Evolutionary conservation across 2,888 invertebrate species (phyloP), one percentile per base, ranked within the genome.

Genomic region (Allophyes oxyacanthae): DNA sequence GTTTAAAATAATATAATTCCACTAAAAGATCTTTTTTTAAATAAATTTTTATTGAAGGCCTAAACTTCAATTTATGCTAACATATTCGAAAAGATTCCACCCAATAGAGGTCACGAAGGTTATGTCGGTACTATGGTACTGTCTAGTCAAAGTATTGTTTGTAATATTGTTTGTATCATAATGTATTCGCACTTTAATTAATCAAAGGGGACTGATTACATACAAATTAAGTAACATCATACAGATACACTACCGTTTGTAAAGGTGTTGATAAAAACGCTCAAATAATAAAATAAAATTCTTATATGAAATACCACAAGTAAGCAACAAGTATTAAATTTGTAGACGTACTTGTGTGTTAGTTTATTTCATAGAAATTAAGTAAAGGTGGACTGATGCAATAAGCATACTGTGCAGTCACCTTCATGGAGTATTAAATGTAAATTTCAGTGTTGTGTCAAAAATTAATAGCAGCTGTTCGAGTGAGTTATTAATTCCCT

Each of bases 111-210:
- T 84, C 85, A 82, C 72, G 78, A 82, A 83, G 85, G 86, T 86
- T 79, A 85, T 81, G 88, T 84, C 90, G 89, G 88, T 89, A 89
- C 90, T 87, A 84, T 82, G 87, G 91, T 91, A 92, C 91, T 90
- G 92, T 93, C 93, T 93, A 93, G 93, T 93, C 92, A 93, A 91
- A 84, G 83, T 89, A 87, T 89, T 86, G 84, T 88, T 91, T 90
- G 89, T 91, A 85, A 82, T 89, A 87, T 89, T 86, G 84, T 88
- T 91, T 91, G 89, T 91, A 89, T 85, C 80, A 86, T 91, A 85
- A 83, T 74, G 82, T 85, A 85, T 83, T 86, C 82, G 83, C 88
- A 86, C 82, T 77, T 82, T 79, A 75, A 78, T 79, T 82, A 81
- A 64, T 76, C 69, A 83, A 81, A 80, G 76, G 76, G 77, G 82